A percentile compares a stretch with the other conserved stretches of the same genome.
phyloP scores from a whole-genome alignment of 2,797 vertebrate genomes.

The Leptatherina wallacei region DNA sequence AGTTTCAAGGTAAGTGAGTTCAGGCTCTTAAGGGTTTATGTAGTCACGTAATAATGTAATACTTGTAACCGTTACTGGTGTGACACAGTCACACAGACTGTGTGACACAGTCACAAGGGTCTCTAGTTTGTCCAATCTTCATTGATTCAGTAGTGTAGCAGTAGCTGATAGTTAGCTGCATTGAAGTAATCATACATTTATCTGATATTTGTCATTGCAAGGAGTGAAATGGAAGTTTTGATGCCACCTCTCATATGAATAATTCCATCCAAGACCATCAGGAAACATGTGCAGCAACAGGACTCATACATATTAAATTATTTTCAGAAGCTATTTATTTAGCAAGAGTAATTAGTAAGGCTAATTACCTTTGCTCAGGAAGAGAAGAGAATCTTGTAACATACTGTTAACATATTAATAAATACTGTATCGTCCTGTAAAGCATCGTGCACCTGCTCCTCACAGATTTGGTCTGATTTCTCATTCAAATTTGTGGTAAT shows the following conservation, averaged over 20 bases:
- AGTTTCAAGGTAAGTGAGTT: not conserved
- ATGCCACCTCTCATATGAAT: not conserved
- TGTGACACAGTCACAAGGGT: not conserved
- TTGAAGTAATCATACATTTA: not conserved
- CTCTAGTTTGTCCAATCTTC: not conserved
- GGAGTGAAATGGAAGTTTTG: not conserved
- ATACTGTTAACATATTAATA: not conserved
- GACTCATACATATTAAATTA: not conserved
- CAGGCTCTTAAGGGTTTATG: slow-evolving; percentile 1
- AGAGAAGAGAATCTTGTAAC: not conserved
- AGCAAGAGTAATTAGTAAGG: not conserved
- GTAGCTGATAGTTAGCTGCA: not conserved
- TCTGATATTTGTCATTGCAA: not conserved
- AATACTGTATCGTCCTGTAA: not conserved
- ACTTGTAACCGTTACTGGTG: not conserved
- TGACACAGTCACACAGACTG: not conserved
- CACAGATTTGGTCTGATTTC: too few relatives aligned
- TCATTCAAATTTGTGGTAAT: too few relatives aligned
- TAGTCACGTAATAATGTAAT: not conserved
- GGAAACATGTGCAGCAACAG: not conserved
- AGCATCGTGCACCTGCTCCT: too few relatives aligned
- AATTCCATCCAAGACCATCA: not conserved
- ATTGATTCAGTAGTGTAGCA: not conserved
- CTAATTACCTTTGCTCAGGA: not conserved
- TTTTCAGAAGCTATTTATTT: not conserved